phyloP scores from a whole-genome alignment of 2,113 vertebrate genomes.

The Protobothrops mucrosquamatus region DNA sequence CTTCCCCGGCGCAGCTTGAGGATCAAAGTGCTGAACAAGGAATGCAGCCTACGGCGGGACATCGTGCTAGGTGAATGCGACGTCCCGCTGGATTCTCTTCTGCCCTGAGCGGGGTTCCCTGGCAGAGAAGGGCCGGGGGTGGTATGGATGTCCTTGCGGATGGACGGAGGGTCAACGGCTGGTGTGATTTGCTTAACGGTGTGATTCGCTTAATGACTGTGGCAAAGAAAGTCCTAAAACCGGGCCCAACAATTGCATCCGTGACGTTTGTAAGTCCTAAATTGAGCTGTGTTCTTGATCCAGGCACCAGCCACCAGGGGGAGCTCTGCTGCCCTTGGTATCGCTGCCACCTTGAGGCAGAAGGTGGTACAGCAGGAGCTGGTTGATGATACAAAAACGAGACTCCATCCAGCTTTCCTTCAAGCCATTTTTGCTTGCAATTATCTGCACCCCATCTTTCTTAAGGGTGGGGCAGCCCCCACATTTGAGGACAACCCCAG shows the following conservation, averaged over 20 bases:
- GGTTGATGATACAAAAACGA: too few species aligned
- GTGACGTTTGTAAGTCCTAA: too few species aligned
- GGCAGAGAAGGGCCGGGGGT: background rate
- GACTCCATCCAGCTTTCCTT: background rate
- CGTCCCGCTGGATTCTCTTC: constrained; percentile 39
- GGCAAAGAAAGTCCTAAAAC: background rate
- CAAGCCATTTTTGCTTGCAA: background rate
- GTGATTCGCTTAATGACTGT: background rate
- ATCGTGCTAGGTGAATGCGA: constrained; percentile 56
- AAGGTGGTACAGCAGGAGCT: background rate
- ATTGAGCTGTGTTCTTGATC: background rate
- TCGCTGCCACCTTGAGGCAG: background rate
- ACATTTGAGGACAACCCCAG: background rate
- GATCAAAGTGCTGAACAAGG: constrained; percentile 61
- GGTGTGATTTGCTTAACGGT: background rate
- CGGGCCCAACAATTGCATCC: background rate
- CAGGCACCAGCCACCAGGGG: background rate
- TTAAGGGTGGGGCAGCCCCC: background rate
- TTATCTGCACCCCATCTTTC: background rate
- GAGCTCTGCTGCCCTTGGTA: background rate
- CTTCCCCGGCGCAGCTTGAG: constrained; percentile 41
- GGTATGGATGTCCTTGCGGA: rapidly evolving
- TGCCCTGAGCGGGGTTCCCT: constrained; percentile 28
- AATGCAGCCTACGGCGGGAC: constrained; percentile 54
- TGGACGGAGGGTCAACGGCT: background rate